phyloP scores from a whole-genome alignment of 2,113 vertebrate genomes.

The Rhombomys opimus region DNA sequence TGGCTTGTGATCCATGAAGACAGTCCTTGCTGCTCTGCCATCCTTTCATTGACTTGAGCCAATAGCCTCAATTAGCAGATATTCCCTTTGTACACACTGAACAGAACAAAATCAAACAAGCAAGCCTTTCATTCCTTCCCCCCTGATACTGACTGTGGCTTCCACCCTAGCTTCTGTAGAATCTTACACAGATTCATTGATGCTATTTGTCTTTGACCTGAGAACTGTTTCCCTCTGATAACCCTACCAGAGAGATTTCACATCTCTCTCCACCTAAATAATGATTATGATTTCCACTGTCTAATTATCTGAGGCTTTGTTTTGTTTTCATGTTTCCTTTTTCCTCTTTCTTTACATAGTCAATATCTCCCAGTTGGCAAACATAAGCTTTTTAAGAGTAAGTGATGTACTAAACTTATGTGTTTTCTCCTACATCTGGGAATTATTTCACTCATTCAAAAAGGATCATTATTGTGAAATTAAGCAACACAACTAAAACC shows the following conservation, averaged over 20 bases:
- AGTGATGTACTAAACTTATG: not conserved
- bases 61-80: constrained; percentile 1
- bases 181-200: not conserved
- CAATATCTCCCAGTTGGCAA: not conserved
- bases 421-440: not conserved
- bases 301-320: not conserved
- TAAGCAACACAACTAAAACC: not conserved
- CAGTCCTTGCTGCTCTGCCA: not conserved
- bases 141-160: not conserved
- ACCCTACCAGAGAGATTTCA: not conserved
- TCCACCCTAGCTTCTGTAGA: not conserved
- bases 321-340: not conserved
- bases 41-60: constrained; percentile 30
- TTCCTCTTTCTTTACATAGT: not conserved
- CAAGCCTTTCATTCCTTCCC: not conserved
- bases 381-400: constrained; percentile 3
- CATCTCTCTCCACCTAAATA: not conserved
- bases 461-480: not conserved
- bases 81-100: not conserved
- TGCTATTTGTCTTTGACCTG: not conserved
- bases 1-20: not conserved
- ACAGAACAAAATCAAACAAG: constrained; percentile 34
- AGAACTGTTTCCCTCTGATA: not conserved
- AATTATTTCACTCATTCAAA: constrained; percentile 7
- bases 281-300: not conserved